phyloP scores from a whole-genome alignment of 2,113 vertebrate species.

The Pteronura brasiliensis region DNA sequence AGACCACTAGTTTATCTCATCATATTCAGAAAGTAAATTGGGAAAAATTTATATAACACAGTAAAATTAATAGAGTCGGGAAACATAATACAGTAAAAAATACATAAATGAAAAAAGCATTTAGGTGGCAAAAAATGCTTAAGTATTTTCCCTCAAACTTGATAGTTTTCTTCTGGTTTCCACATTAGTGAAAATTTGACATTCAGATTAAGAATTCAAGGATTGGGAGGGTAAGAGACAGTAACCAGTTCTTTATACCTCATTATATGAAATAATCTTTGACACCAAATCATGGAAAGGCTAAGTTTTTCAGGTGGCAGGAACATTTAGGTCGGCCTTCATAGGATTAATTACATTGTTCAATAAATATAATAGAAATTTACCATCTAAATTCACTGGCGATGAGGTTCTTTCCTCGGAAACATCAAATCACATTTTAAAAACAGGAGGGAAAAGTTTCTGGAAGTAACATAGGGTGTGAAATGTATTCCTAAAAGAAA shows the following conservation, averaged over 20 bases:
- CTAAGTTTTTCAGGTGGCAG: neutral
- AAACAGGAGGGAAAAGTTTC: conserved; percentile 30
- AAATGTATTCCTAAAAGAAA: conserved; percentile 55
- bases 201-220: conserved; percentile 11
- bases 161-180: conserved; percentile 27
- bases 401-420: conserved; percentile 25
- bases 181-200: neutral
- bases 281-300: neutral
- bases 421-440: conserved; percentile 18
- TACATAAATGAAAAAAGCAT: neutral
- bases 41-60: neutral
- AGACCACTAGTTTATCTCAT: neutral
- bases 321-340: conserved; percentile 5
- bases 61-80: neutral
- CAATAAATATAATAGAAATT: conserved; percentile 22
- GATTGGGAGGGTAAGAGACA: neutral
- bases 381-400: neutral
- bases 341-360: neutral
- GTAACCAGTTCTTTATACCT: neutral
- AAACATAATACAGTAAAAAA: neutral
- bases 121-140: neutral
- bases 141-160: neutral
- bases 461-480: conserved; percentile 37
- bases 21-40: conserved; percentile 12
- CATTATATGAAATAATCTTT: conserved; percentile 45